A percentile compares a stretch with the other conserved stretches of the same genome.
These are phyloP conservation scores for Polymixis lichenea DNA, from an alignment of 2,888 invertebrate genomes.

Conservation along the genomic window DNA sequence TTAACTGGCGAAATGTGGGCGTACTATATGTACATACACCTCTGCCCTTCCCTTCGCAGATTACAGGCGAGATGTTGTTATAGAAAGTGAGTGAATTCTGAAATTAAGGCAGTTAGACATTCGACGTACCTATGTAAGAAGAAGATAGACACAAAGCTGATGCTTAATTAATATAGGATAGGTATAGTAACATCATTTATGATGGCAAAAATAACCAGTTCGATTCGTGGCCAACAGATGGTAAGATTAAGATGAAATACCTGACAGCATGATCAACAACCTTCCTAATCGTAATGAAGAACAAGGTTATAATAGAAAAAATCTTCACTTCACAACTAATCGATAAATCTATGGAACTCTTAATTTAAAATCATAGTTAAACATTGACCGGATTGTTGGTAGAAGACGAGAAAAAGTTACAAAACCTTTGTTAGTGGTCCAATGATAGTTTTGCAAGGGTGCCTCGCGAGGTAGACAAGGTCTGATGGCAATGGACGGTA, in stretches of 20 bases:
- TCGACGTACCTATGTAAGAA: no score
- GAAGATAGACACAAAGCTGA: background rate
- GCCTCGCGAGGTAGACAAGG: constrained; percentile 59
- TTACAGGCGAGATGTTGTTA: no score
- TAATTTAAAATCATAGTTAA: constrained; percentile 36
- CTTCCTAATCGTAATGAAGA: background rate
- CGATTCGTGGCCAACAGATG: background rate
- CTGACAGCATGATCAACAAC: background rate
- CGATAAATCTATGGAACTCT: constrained; percentile 29
- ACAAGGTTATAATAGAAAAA: constrained; percentile 9
- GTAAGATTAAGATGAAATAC: background rate
- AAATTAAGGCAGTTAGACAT: background rate
- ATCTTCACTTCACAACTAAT: constrained; percentile 7
- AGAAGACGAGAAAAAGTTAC: constrained; percentile 61
- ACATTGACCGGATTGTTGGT: constrained; percentile 47
- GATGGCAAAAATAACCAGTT: background rate
- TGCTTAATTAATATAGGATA: no score
- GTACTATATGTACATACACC: no score
- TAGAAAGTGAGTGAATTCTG: background rate
- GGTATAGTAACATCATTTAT: background rate
- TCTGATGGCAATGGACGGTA: constrained; percentile 59
- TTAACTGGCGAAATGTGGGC: no score
- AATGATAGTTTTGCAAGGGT: constrained; percentile 74
- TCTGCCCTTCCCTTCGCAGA: no score
- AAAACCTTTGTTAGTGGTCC: constrained; percentile 65